Conservation (phyloP, 2,888 invertebrate species). For the Patella depressa region DNA sequence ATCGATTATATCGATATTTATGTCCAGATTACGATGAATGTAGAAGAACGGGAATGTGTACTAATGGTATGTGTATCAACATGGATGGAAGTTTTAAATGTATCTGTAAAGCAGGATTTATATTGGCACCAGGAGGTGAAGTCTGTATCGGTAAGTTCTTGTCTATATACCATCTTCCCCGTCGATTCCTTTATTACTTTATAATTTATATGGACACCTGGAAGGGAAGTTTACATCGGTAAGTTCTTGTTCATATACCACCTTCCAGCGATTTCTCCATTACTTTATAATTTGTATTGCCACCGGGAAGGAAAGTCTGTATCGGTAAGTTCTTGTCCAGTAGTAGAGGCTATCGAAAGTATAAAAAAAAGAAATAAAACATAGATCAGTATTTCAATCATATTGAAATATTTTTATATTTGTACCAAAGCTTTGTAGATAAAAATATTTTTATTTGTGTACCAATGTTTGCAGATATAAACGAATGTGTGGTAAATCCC, state of each 20-base stretch:
- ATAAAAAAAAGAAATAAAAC: too few species aligned
- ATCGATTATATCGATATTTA: too few species aligned
- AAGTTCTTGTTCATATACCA: constrained; percentile 32
- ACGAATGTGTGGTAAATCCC: constrained; percentile 82
- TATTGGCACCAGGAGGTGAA: constrained; percentile 81
- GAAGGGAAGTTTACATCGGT: constrained; percentile 79
- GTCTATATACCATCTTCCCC: too few species aligned
- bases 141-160: constrained; percentile 79
- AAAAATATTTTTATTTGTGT: constrained; percentile 68
- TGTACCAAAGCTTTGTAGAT: constrained; percentile 73
- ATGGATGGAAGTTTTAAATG: constrained; percentile 88
- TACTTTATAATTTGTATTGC: constrained; percentile 76
- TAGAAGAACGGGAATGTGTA: constrained; percentile 78
- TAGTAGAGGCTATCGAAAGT: too few species aligned
- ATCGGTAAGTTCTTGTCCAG: constrained; percentile 74
- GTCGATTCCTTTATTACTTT: too few species aligned
- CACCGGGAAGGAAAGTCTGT: constrained; percentile 82
- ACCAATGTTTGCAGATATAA: constrained; percentile 77
- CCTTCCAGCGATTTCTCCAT: too few species aligned
- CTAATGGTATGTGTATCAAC: constrained; percentile 86
- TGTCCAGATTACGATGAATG: constrained; percentile 64
- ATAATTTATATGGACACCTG: neutral
- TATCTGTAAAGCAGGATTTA: constrained; percentile 85
- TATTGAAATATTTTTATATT: neutral
- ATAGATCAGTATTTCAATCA: too few species aligned